Conservation (phyloP, 2,797 vertebrate genomes). For the Gymnoscopelus braueri region DNA sequence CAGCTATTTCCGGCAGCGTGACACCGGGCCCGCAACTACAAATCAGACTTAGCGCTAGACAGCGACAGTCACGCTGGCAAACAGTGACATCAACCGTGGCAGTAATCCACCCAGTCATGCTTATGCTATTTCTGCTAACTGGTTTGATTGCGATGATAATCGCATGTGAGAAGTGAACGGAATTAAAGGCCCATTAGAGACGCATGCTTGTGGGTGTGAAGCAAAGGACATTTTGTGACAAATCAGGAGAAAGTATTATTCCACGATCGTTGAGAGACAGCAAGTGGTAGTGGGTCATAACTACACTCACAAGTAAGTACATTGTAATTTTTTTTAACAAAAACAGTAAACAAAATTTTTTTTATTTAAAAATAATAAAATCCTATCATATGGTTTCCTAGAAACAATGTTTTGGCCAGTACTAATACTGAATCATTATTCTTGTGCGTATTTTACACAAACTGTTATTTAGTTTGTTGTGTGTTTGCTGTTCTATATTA, state of each 20-base stretch:
- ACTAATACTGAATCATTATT: too few relatives aligned
- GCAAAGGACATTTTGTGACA: too few relatives aligned
- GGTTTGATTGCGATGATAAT: not conserved
- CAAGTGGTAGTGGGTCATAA: too few relatives aligned
- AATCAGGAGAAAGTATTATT: not conserved
- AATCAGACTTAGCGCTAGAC: conserved; percentile 21
- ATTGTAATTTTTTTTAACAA: too few relatives aligned
- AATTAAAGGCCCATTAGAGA: not conserved
- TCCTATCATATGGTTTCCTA: too few relatives aligned
- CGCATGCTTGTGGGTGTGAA: not conserved
- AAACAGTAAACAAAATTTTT: too few relatives aligned
- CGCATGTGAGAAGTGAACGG: not conserved
- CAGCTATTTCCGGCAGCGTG: too few relatives aligned
- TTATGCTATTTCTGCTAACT: not conserved
- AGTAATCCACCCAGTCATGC: not conserved
- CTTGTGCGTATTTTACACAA: too few relatives aligned
- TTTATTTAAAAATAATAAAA: too few relatives aligned
- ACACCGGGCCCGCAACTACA: not conserved
- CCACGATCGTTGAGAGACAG: not conserved
- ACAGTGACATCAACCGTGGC: not conserved
- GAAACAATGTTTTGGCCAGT: too few relatives aligned
- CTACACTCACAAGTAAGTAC: too few relatives aligned
- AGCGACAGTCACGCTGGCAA: conserved; percentile 16
- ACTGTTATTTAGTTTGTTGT: too few relatives aligned
- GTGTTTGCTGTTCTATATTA: not conserved